These are phyloP conservation scores for Eurystomus glaucurus DNA, from an alignment of 2,797 vertebrate genomes.

Conservation along the genomic window DNA sequence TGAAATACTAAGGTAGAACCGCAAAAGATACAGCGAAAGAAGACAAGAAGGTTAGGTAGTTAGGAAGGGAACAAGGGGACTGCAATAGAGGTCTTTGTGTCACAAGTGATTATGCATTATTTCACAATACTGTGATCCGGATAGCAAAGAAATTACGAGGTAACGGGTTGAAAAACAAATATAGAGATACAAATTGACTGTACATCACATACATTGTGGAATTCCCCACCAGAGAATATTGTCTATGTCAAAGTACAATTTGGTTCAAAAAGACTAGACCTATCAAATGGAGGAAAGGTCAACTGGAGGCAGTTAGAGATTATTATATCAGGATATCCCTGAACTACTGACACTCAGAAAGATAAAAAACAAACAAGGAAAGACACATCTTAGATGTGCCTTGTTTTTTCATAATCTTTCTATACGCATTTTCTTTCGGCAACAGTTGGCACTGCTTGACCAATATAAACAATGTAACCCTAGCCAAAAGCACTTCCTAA, in stretches of 20 bases:
- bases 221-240: background rate
- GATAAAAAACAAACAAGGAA: background rate
- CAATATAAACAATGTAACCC: background rate
- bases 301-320: background rate
- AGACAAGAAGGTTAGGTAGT: background rate
- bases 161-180: background rate
- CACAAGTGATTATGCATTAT: background rate
- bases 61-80: background rate
- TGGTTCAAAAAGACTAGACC: background rate
- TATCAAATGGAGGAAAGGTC: background rate
- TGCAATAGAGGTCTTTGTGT: background rate
- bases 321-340: background rate
- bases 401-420: background rate
- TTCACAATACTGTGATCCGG: background rate
- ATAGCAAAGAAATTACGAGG: background rate
- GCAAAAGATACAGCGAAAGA: background rate
- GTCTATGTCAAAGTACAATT: background rate
- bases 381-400: background rate
- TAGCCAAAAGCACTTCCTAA: background rate
- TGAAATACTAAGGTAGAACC: background rate
- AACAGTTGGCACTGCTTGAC: background rate
- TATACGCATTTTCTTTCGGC: background rate
- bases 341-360: background rate
- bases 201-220: background rate
- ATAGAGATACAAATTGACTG: background rate